Percentiles rank a stretch among this genome's conserved stretches.
Conservation (phyloP, 2,888 invertebrate genomes). For the Metallyticus violacea region DNA sequence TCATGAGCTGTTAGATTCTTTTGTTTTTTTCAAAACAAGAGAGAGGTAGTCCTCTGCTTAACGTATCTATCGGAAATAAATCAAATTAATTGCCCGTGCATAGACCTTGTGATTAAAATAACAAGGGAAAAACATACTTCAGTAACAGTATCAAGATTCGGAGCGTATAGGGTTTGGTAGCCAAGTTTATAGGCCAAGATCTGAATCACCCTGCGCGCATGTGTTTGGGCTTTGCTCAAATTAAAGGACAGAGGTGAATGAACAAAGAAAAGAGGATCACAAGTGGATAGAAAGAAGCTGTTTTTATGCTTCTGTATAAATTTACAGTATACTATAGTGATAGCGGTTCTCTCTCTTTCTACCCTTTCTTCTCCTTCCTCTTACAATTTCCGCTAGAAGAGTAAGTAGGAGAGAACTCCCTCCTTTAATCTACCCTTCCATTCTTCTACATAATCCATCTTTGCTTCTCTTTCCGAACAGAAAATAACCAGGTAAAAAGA, state of each 20-base stretch:
- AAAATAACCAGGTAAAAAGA: too few species aligned
- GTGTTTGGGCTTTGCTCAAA: not conserved
- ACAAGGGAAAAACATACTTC: not conserved
- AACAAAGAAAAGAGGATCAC: not conserved
- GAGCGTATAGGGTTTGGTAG: not conserved
- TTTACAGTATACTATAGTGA: not conserved
- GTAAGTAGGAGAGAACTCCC: too few species aligned
- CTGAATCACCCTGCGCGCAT: not conserved
- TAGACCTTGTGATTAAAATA: not conserved
- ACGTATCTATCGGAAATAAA: not conserved
- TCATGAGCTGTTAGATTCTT: not conserved
- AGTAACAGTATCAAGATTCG: not conserved
- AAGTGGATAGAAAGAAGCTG: not conserved
- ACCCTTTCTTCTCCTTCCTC: not conserved
- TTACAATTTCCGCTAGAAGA: too few species aligned
- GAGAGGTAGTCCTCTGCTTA: not conserved
- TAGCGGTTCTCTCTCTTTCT: not conserved
- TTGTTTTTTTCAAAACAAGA: not conserved
- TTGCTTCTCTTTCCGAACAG: too few species aligned
- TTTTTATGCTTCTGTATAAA: not conserved
- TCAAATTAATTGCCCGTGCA: not conserved
- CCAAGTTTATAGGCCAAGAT: not conserved
- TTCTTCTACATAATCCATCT: too few species aligned
- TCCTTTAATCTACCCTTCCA: too few species aligned
- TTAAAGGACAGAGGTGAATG: not conserved